These are phyloP conservation scores for Sepioteuthis lessoniana DNA, from an alignment of 2,888 invertebrate species.

Conservation along the genomic window DNA sequence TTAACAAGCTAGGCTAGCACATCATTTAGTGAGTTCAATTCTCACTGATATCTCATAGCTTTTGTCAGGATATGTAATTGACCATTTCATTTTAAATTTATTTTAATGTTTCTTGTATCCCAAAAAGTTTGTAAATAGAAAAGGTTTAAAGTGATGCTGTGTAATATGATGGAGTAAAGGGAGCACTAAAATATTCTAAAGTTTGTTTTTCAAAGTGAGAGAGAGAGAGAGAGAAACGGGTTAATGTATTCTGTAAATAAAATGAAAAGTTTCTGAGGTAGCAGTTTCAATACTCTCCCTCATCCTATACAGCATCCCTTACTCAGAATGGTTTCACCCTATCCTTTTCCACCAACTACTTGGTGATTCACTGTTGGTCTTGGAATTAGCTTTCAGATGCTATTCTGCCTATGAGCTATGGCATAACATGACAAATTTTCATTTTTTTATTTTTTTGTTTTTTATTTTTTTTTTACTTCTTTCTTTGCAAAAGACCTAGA, in stretches of 20 bases:
- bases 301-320: background rate
- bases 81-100: no score
- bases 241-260: conserved; percentile 33
- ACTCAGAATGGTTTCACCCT: background rate
- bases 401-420: background rate
- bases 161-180: background rate
- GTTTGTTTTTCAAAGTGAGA: background rate
- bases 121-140: no score
- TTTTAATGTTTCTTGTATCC: no score
- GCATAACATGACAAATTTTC: background rate
- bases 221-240: background rate
- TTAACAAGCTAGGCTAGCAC: no score
- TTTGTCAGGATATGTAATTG: no score
- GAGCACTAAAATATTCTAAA: background rate
- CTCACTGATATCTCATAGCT: no score
- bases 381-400: background rate
- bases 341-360: background rate
- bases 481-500: background rate
- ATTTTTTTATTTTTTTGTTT: no score
- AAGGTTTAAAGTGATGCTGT: background rate
- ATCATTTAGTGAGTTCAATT: no score
- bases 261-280: background rate
- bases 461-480: no score
- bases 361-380: background rate
- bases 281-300: conserved; percentile 10